These are phyloP conservation scores for Dipodomys stephensi DNA, from an alignment of 2,113 vertebrate species.

Conservation along the genomic window DNA sequence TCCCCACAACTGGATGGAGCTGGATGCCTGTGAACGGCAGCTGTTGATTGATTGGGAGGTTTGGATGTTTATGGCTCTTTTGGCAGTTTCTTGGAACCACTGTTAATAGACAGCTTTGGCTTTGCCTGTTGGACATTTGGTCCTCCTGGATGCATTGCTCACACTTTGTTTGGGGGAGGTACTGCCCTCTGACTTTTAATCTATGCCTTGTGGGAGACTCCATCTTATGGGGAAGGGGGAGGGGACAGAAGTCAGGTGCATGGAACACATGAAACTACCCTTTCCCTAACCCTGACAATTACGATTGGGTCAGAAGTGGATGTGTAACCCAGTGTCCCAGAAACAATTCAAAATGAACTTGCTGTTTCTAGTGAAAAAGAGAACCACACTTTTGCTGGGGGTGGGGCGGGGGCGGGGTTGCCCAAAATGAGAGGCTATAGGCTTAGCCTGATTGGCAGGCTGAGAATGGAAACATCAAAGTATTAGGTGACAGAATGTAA, in stretches of 20 bases:
- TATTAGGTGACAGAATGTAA: background rate
- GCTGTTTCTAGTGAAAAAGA: conserved; percentile 43
- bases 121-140: conserved; percentile 4
- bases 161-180: conserved; percentile 15
- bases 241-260: background rate
- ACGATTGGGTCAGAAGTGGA: background rate
- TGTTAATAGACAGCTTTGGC: background rate
- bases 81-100: background rate
- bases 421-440: conserved; percentile 36
- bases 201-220: background rate
- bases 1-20: background rate
- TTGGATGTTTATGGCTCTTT: conserved; percentile 45
- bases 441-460: conserved; percentile 1
- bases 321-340: background rate
- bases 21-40: conserved; percentile 24
- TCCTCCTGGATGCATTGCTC: background rate
- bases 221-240: background rate
- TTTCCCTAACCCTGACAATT: background rate
- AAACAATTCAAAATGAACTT: conserved; percentile 36
- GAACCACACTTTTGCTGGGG: background rate
- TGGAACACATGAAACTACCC: background rate
- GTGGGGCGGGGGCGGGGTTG: background rate
- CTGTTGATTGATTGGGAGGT: background rate
- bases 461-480: conserved; percentile 11
- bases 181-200: conserved; percentile 13